Percentiles rank a stretch among this genome's conserved stretches.
These are phyloP conservation scores for Labeo catla DNA, from an alignment of 2,113 vertebrate genomes.

Conservation along the genomic window DNA sequence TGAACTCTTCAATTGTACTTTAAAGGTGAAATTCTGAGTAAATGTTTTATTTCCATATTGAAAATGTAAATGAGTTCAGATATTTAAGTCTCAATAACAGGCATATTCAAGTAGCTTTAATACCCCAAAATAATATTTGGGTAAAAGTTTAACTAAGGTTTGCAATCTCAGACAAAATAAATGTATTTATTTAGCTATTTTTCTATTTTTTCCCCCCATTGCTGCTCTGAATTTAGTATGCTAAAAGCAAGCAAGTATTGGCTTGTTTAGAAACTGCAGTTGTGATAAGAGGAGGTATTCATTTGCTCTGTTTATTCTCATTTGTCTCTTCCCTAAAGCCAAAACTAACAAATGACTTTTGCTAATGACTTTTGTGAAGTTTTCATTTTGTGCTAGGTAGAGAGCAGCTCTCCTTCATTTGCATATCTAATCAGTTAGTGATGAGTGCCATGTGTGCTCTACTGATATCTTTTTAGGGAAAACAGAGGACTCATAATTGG, in stretches of 20 bases:
- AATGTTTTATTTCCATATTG: background rate
- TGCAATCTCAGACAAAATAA: background rate
- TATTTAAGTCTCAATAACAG: background rate
- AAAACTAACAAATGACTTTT: background rate
- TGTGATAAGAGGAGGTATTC: background rate
- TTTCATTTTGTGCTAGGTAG: background rate
- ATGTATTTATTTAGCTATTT: too few species aligned
- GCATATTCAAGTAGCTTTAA: background rate
- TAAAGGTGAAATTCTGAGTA: background rate
- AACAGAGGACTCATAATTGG: background rate
- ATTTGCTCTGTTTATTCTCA: background rate
- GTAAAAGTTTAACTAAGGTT: too few species aligned
- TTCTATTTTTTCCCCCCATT: too few species aligned
- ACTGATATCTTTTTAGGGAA: conserved; percentile 1
- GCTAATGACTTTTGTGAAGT: background rate
- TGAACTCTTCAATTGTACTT: too few species aligned
- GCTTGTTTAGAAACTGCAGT: background rate
- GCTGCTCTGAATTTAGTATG: too few species aligned
- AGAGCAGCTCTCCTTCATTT: background rate
- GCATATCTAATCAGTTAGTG: conserved; percentile 3
- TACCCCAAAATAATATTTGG: background rate
- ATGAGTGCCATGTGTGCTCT: background rate
- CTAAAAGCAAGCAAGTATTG: background rate
- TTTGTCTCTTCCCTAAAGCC: background rate
- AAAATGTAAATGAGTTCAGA: background rate